Evolutionary conservation across 2,888 invertebrate species (phyloP), one percentile per base, ranked within the genome.

Genomic region (Glaucopsyche alexis): DNA sequence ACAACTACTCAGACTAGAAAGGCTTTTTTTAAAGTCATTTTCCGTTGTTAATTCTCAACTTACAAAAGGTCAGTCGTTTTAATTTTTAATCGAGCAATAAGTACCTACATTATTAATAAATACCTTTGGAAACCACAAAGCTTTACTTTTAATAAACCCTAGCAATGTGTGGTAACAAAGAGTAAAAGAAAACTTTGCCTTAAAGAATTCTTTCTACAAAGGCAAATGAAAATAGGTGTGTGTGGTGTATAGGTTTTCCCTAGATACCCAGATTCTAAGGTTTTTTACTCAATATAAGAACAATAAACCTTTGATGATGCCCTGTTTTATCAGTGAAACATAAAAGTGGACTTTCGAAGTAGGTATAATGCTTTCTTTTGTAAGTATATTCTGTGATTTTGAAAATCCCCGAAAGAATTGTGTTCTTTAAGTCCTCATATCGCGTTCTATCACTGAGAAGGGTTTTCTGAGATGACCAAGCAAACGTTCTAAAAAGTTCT

Each of bases 91-190:
- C 60, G 55, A 55, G 55, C 55, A 19, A 38, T 13, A n/a, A n/a
- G n/a, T n/a, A n/a, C n/a, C n/a, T n/a, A 60, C 60, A 60, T 60
- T 60, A 29, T 60, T 60, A 38, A 60, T 3, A 29, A 60, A 60
- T 29, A 38, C 60, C 60, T 60, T 38, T 7, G 29, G 60, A 4
- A 13, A 16, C 29, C 60, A 60, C 29, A 9, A 60, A 29, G 60
- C 29, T 29, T 29, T 60, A 19, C 19, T 60, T 60, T 60, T 60
- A 60, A 60, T 60, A 60, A 60, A 14, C 13, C 14, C 19, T 14
- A 60, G 60, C 60, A 60, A 60, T 60, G 29, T 38, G 60, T 60
- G 60, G 29, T 14, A 19, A 60, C 60, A 60, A 38, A 38, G 29
- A 60, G 6, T 29, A 60, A 29, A 60, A 60, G 29, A 60, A 60